Evolutionary conservation across 2,113 vertebrate species (phyloP), one percentile per base, ranked within the genome.

Genomic region (Monarcha castaneiventris): DNA sequence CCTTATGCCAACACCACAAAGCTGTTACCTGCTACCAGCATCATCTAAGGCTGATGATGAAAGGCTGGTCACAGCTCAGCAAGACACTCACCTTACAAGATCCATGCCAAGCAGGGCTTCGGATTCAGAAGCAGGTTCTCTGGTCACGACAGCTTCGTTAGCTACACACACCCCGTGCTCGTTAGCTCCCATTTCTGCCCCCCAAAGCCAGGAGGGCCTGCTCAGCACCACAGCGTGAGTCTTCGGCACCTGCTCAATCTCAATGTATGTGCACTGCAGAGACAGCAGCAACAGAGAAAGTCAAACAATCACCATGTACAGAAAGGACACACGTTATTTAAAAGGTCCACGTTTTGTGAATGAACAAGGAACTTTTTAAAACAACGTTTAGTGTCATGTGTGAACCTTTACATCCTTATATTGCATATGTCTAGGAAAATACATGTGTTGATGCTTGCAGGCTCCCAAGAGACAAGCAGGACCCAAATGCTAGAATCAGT

Each of bases 151-250:
- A 27, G 98, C 97, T 93, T 97, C 97, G 0, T 98, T 98, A 68
- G 98, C 98, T 63, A 98, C 97, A 90, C 98, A 98, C 14, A 98
- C 98, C 48, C 98, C 98, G 10, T 98, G 98, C 66, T 98, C 98
- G 0, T 98, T 98, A 30, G 98, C 98, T 91, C 98, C 98, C 98
- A 98, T 98, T 90, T 98, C 98, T 87, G 98, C 98, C 22, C 98
- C 98, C 98, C 98, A 98, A 6, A 98, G 97, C 98, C 98, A 98
- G 54, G 98, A 97, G 15, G 98, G 98, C 91, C 97, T 97, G 97
- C 98, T 98, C 73, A 98, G 96, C 79, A 98, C 96, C 7, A 98
- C 86, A 30, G 98, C 98, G 11, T 98, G 97, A 27, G 98, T 98
- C 96, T 89, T 98, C 0, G 68, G 95, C 54, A 96, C 98, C 96